Percentiles rank a stretch among this genome's conserved stretches.
Evolutionary conservation across 2,888 invertebrate species (phyloP).

Genomic region (Zygogramma bicolorata): DNA sequence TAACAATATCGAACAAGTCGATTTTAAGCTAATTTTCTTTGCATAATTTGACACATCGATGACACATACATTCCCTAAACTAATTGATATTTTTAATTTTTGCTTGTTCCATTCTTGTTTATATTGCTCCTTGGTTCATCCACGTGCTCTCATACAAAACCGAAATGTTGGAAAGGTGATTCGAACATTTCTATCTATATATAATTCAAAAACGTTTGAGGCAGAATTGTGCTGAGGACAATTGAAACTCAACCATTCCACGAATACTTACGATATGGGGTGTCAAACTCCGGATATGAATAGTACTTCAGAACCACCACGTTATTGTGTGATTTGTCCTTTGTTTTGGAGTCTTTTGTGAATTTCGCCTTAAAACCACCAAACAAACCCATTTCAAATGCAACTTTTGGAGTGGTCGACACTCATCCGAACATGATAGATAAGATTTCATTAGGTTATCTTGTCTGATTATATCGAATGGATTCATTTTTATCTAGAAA

Average conservation of each 20-base stretch:
- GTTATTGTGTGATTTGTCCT: conserved; percentile 34
- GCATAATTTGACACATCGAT: too few relatives aligned
- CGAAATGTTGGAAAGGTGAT: too few relatives aligned
- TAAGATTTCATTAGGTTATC: conserved; percentile 15
- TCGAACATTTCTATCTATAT: background rate
- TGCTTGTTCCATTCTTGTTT: too few relatives aligned
- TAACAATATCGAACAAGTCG: too few relatives aligned
- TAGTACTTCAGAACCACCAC: conserved; percentile 54
- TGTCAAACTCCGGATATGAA: conserved; percentile 51
- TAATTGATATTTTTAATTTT: too few relatives aligned
- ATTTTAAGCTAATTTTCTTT: too few relatives aligned
- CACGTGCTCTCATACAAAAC: too few relatives aligned
- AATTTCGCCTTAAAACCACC: conserved; percentile 57
- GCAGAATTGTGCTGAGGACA: too few relatives aligned
- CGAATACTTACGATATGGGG: conserved; percentile 28
- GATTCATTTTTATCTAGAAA: background rate
- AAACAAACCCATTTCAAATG: conserved; percentile 52
- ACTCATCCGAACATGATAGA: background rate
- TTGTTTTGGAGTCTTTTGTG: conserved; percentile 41
- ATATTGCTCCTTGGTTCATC: too few relatives aligned
- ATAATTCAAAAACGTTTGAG: background rate
- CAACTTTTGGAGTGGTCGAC: conserved; percentile 19
- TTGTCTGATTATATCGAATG: background rate
- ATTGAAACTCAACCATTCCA: background rate
- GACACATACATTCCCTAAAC: too few relatives aligned